Conservation (phyloP, 1,140 invertebrate species). For the Arctopsyche grandis region DNA sequence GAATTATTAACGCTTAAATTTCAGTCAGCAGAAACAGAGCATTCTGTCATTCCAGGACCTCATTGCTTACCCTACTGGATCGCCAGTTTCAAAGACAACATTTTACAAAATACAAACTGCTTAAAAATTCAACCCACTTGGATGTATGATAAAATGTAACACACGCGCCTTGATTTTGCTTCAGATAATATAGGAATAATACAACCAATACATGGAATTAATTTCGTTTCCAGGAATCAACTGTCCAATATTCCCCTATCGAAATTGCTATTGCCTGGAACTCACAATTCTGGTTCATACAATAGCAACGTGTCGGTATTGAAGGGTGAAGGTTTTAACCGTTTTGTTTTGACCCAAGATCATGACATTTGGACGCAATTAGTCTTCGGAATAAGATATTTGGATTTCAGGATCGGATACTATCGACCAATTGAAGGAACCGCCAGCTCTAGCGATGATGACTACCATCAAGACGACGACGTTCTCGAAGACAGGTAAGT, state of each 20-base stretch:
- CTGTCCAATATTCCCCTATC: conserved; percentile 68
- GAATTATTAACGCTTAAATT: neutral
- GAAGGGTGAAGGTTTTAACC: conserved; percentile 62
- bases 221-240: conserved; percentile 59
- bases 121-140: conserved; percentile 73
- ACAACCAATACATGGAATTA: too few relatives aligned
- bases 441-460: neutral
- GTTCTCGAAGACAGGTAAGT: conserved; percentile 45
- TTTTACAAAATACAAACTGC: conserved; percentile 67
- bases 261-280: conserved; percentile 73
- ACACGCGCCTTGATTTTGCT: neutral
- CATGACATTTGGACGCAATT: conserved; percentile 72
- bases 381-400: conserved; percentile 72
- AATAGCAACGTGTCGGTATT: conserved; percentile 60
- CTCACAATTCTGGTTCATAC: conserved; percentile 76
- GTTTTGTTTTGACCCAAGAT: conserved; percentile 72
- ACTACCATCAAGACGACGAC: conserved; percentile 28
- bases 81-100: conserved; percentile 65
- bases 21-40: conserved; percentile 6
- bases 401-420: conserved; percentile 74
- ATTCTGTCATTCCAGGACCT: conserved; percentile 56
- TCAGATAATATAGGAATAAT: too few relatives aligned
- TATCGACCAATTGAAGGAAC: conserved; percentile 57
- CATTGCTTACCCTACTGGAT: conserved; percentile 69
- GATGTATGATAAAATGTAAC: conserved; percentile 74